These are phyloP conservation scores for Myanophis thanlyinensis DNA, from an alignment of 2,113 vertebrate genomes.

Conservation along the genomic window DNA sequence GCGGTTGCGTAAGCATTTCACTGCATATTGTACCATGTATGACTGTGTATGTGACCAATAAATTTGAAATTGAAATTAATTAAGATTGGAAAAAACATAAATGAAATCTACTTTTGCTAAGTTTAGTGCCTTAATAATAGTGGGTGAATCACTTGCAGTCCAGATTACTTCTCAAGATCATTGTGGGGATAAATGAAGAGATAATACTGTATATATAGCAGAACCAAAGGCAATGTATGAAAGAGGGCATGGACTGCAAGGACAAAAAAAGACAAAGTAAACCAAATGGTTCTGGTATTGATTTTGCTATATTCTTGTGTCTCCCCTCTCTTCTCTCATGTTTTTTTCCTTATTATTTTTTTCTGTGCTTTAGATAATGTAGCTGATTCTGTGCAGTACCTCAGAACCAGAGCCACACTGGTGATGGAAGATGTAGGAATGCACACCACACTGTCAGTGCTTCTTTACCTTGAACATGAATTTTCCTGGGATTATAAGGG, in stretches of 20 bases:
- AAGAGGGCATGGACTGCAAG: background rate
- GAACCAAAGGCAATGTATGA: background rate
- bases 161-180: background rate
- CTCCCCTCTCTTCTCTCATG: background rate
- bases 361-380: background rate
- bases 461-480: background rate
- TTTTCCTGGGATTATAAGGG: background rate
- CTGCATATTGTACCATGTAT: no score
- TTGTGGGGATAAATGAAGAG: background rate
- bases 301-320: background rate
- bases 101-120: background rate
- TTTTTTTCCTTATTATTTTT: background rate
- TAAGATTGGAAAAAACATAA: background rate
- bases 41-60: no score
- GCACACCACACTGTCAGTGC: background rate
- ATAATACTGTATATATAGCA: background rate
- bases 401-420: background rate
- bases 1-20: no score
- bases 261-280: background rate
- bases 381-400: background rate
- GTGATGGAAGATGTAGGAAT: background rate
- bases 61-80: no score
- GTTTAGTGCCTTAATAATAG: background rate
- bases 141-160: background rate
- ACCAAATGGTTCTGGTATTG: background rate